Evolutionary conservation across 1,140 invertebrate genomes (phyloP).

Genomic region (Diachasmimorpha longicaudata): DNA sequence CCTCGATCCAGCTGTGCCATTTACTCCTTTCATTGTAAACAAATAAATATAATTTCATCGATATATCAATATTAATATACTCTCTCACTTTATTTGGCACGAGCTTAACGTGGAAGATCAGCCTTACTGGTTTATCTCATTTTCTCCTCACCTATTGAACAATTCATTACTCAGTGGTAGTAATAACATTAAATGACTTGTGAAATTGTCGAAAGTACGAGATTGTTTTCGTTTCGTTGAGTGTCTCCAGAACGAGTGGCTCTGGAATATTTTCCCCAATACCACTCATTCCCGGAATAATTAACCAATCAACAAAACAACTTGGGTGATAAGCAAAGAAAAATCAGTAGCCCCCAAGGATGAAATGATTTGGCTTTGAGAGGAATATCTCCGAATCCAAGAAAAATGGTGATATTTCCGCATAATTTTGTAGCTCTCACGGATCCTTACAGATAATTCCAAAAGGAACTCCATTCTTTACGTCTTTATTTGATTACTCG

Average conservation of each 20-base stretch:
- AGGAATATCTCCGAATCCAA: not conserved
- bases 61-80: slow-evolving; percentile 14
- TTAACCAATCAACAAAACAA: no score
- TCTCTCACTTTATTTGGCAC: slow-evolving; percentile 26
- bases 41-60: slow-evolving; percentile 40
- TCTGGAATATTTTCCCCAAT: no score
- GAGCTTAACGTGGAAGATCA: slow-evolving; percentile 40
- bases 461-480: no score
- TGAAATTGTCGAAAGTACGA: not conserved
- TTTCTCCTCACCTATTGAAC: not conserved
- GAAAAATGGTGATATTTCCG: no score
- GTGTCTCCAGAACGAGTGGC: no score
- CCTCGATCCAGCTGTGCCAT: not conserved
- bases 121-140: slow-evolving; percentile 34
- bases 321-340: not conserved
- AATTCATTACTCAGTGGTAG: not conserved
- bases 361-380: not conserved
- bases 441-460: no score
- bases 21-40: slow-evolving; percentile 38
- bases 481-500: no score
- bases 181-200: not conserved
- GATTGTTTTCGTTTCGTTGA: no score
- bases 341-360: not conserved
- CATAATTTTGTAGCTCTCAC: no score
- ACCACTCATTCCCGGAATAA: no score